Evolutionary conservation across 2,888 invertebrate genomes (phyloP).

Genomic region (Polydesmus complanatus): DNA sequence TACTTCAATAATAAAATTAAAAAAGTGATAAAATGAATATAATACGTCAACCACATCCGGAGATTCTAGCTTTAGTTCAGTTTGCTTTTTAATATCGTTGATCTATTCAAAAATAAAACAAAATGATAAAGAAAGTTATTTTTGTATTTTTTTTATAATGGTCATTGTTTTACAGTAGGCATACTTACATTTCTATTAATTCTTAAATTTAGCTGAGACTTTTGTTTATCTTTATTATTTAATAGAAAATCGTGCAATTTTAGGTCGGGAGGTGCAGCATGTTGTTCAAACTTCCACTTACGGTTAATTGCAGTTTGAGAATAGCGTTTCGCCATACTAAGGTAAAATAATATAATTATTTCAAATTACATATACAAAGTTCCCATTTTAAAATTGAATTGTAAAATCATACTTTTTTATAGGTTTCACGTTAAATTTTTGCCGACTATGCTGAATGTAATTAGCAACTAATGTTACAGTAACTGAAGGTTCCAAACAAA

Average conservation of each 20-base stretch:
- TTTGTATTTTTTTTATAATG: no score
- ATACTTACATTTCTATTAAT: constrained; percentile 23
- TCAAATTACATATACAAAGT: no score
- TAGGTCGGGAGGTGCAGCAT: constrained; percentile 62
- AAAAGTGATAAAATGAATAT: not conserved
- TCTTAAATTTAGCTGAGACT: constrained; percentile 23
- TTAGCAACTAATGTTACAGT: constrained; percentile 62
- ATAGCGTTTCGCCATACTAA: constrained; percentile 25
- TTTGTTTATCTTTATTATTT: constrained; percentile 24
- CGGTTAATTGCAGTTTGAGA: constrained; percentile 60
- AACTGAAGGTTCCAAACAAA: constrained; percentile 80
- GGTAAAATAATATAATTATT: not conserved
- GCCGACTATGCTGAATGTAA: constrained; percentile 55
- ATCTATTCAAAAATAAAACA: no score
- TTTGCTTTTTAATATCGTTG: not conserved
- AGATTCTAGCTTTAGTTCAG: not conserved
- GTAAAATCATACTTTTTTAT: constrained; percentile 17
- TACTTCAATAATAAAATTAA: not conserved
- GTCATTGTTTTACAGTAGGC: no score
- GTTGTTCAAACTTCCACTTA: constrained; percentile 72
- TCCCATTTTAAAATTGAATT: no score
- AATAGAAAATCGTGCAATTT: constrained; percentile 51
- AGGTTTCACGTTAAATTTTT: constrained; percentile 45
- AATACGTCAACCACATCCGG: not conserved
- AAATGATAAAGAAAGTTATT: no score